Evolutionary conservation across 2,888 invertebrate genomes (phyloP), one percentile per base, ranked within the genome.

Genomic region (Tanytarsus gracilentus): DNA sequence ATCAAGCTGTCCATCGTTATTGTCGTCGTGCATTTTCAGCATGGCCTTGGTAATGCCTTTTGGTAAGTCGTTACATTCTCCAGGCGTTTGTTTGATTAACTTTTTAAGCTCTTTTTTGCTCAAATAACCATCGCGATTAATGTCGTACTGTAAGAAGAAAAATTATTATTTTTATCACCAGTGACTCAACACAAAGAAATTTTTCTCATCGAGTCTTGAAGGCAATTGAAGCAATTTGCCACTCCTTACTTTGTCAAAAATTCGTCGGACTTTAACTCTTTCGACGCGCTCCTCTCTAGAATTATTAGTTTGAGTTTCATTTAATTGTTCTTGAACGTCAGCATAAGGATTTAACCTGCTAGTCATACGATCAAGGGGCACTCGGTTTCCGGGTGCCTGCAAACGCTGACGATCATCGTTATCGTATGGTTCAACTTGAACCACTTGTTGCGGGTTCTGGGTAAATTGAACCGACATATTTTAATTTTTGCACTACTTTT

Each of bases 81-180:
- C 26, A 3, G 58, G 58, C 2, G 70, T 71, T 14, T 68, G 64
- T 55, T 67, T 66, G 50, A 74, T 71, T 4, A 74, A 67, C 2
- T 64, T 63, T 63, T 74, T 72, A 8, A 88, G 74, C 68, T 88
- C 87, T 21, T 76, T 73, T 67, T 83, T 77, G 2, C 82, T 82
- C 66, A 88, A 82, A 63, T 72, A 76, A 1, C 86, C 87, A 73
- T 87, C 86, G 62, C 78, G 76, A 69, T 88, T 83, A 50, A 71
- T 76, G 68, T 88, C 88, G 66, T 86, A 86, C 82, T 86, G 74
- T 11, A 76, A 66, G n/a, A 21, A n/a, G 30, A 53, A 18, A 16
- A 14, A 48, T 23, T 27, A 16, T 14, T 40, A 25, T 25, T 56
- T 56, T 16, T 21, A 3, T 52, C n/a, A 33, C 7, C 8, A 53